Base-by-base conservation (phyloP, 1,140 invertebrate genomes). In the Platyscapa corneri region DNA sequence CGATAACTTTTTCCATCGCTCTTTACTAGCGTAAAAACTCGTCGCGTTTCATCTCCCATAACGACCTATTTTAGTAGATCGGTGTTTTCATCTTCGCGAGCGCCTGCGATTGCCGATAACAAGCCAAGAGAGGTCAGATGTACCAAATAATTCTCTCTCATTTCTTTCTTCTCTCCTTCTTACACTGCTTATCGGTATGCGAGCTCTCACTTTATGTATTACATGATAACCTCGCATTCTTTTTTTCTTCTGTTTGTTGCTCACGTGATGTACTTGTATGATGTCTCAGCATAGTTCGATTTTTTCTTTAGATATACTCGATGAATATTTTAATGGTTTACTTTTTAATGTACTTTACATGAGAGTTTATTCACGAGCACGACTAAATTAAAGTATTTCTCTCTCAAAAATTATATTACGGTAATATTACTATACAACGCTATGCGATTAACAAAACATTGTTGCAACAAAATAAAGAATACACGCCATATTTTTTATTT, bases 11-110 rank as follows among this genome's bases (percentile, higher is more conserved):
- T n/a, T 79, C 53, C 56, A 2, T 37, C 56, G 32, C 23, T 27
- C 56, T 34, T 56, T 12, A 23, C 75, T 56, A 56, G 30, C 12
- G 46, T 32, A 56, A 49, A 32, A 34, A 60, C 32, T 74, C 81
- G 49, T 34, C 60, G n/a, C 76, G 27, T 79, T 84, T 70, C 32
- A 53, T 77, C 80, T 87, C 75, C 32, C 78, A 56, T 67, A 77
- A 60, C 65, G 82, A 87, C 82, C 86, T 84, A 84, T 80, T 84
- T 87, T 60, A 67, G 23, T 81, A 79, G 46, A 72, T 79, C 65
- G 60, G 77, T 86, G 32, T 72, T 84, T 84, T 80, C 76, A 80
- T 80, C 76, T 53, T 85, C 30, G 46, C 65, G 53, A 42, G n/a
- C 27, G 46, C 65, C 8, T 27, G 64, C 64, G 64, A 84, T 78